Evolutionary conservation across 2,113 vertebrate genomes (phyloP).

Genomic region (Propithecus coquereli): DNA sequence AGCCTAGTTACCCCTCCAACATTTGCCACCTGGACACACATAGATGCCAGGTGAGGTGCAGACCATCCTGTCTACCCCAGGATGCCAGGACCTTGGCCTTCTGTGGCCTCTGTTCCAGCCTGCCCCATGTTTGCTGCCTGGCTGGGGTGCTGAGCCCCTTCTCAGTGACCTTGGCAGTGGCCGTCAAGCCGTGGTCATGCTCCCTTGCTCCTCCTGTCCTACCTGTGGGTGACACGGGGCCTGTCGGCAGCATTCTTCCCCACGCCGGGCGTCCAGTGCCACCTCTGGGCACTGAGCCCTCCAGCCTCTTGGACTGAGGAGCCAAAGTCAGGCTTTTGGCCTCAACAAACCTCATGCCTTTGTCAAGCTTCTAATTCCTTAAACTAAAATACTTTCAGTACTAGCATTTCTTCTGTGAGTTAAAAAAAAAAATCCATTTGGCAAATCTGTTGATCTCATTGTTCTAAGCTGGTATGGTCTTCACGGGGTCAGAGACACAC

Average conservation of each 20-base stretch:
- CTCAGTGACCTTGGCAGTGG: neutral
- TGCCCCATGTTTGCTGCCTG: no score
- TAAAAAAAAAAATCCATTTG: neutral
- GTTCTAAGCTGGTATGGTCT: neutral
- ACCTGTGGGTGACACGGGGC: neutral
- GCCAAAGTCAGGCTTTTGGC: neutral
- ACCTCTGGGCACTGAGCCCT: neutral
- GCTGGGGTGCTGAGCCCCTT: neutral
- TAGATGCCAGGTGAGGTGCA: neutral
- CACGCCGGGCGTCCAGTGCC: fast-evolving
- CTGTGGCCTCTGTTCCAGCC: neutral
- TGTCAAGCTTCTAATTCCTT: neutral
- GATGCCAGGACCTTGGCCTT: neutral
- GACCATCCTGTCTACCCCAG: neutral
- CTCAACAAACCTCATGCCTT: neutral
- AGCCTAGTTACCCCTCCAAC: neutral
- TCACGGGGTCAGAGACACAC: neutral
- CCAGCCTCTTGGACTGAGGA: neutral
- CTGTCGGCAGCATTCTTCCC: fast-evolving
- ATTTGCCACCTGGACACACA: neutral
- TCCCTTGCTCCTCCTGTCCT: neutral
- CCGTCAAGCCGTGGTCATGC: fast-evolving
- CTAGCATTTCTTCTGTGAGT: neutral
- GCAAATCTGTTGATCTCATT: neutral
- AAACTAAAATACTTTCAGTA: neutral